Evolutionary conservation across 1,140 invertebrate species (phyloP).

Genomic region (Platyscapa corneri): DNA sequence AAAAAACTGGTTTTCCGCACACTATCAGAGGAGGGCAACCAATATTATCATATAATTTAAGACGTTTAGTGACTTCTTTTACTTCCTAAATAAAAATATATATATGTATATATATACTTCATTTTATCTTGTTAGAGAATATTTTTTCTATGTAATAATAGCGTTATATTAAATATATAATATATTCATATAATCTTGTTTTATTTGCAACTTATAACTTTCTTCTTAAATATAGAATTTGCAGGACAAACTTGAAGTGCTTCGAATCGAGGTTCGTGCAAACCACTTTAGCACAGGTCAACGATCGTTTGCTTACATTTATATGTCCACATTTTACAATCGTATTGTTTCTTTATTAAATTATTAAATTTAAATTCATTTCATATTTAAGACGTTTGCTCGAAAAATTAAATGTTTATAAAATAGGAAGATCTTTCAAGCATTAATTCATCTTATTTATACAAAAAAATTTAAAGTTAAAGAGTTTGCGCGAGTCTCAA

Average conservation of each 20-base stretch:
- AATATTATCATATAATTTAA: slow-evolving; percentile 60
- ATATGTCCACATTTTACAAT: background rate
- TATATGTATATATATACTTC: slow-evolving; percentile 50
- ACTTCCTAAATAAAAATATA: slow-evolving; percentile 62
- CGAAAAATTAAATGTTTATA: slow-evolving; percentile 14
- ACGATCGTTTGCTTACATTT: background rate
- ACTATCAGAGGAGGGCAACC: slow-evolving; percentile 51
- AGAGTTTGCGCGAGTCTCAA: slow-evolving; percentile 44
- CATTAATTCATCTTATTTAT: slow-evolving; percentile 39
- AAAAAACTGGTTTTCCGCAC: slow-evolving; percentile 56
- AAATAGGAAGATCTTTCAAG: slow-evolving; percentile 41
- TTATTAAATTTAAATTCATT: background rate
- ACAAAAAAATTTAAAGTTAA: slow-evolving; percentile 39
- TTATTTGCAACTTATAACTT: slow-evolving; percentile 52
- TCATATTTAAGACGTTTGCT: slow-evolving; percentile 12
- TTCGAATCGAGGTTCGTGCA: slow-evolving; percentile 34
- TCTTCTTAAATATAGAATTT: slow-evolving; percentile 51
- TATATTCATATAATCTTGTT: slow-evolving; percentile 56
- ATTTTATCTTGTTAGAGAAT: slow-evolving; percentile 61
- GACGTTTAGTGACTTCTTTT: slow-evolving; percentile 63
- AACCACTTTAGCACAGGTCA: slow-evolving; percentile 12
- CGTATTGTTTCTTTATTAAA: slow-evolving; percentile 5
- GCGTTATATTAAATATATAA: slow-evolving; percentile 56
- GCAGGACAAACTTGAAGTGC: slow-evolving; percentile 37
- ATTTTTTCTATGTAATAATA: slow-evolving; percentile 49